Evolutionary conservation across 1,140 invertebrate genomes (phyloP).

Genomic region (Chironomus tepperi): DNA sequence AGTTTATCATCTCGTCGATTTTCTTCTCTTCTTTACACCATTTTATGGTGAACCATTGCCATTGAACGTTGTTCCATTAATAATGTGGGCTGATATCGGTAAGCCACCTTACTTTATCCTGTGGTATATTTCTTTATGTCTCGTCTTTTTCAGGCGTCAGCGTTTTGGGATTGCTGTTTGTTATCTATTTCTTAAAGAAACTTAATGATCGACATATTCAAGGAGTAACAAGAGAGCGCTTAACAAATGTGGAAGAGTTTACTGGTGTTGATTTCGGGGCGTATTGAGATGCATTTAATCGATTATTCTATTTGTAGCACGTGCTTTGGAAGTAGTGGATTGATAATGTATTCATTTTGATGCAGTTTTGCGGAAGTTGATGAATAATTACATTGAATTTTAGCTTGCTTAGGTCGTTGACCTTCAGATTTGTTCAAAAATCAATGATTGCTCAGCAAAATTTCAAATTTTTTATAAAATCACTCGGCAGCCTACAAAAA

Average conservation of each 20-base stretch:
- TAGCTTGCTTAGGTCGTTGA: no score
- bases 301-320: neutral
- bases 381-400: no score
- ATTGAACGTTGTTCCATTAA: neutral
- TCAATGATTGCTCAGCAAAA: no score
- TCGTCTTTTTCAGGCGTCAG: neutral
- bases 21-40: slow-evolving; percentile 4
- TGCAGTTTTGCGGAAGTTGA: no score
- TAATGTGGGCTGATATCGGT: neutral
- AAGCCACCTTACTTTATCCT: neutral
- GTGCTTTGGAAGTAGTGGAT: no score
- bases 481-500: no score
- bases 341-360: no score
- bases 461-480: no score
- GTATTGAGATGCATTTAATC: neutral
- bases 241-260: slow-evolving; percentile 1
- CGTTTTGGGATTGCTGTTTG: neutral
- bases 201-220: neutral
- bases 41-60: neutral
- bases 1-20: neutral
- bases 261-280: slow-evolving; percentile 5
- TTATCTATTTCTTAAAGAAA: neutral
- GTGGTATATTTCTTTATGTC: no score
- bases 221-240: neutral
- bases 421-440: no score